A percentile compares a stretch with the other conserved stretches of the same genome.
Evolutionary conservation across 1,140 invertebrate species (phyloP).

Genomic region (Pseudomyrmex sp.): DNA sequence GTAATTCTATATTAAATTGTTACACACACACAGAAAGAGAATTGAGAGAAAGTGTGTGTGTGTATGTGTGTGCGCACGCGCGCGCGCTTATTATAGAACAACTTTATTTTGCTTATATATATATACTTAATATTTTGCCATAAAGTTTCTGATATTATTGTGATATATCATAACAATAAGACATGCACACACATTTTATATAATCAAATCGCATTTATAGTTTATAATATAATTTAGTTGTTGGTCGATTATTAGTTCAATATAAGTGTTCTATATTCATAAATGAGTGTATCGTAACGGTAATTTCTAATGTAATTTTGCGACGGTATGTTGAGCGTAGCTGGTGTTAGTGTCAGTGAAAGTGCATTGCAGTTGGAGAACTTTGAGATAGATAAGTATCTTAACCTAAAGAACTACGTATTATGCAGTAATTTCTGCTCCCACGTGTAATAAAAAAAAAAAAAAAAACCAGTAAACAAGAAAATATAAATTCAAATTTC

Average conservation of each 20-base stretch:
- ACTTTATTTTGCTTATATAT: neutral
- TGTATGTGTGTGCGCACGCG: no score
- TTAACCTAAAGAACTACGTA: no score
- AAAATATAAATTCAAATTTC: neutral
- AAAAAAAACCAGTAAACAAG: neutral
- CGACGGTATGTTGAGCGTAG: no score
- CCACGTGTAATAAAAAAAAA: neutral
- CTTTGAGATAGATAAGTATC: neutral
- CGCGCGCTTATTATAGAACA: neutral
- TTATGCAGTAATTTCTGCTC: neutral
- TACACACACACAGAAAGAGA: no score
- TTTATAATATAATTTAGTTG: no score
- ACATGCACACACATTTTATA: neutral
- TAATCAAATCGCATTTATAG: neutral
- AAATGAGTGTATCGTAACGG: conserved; percentile 8
- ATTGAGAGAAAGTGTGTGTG: no score
- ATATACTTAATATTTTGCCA: neutral
- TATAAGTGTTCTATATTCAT: neutral
- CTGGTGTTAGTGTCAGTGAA: neutral
- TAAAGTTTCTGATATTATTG: conserved; percentile 18
- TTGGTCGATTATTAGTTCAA: no score
- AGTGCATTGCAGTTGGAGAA: conserved; percentile 5
- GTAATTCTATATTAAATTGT: no score
- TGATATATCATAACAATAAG: no score
- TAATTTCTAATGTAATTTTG: conserved; percentile 1